Evolutionary conservation across 2,113 vertebrate species (phyloP).

Genomic region (Mirza zaza): DNA sequence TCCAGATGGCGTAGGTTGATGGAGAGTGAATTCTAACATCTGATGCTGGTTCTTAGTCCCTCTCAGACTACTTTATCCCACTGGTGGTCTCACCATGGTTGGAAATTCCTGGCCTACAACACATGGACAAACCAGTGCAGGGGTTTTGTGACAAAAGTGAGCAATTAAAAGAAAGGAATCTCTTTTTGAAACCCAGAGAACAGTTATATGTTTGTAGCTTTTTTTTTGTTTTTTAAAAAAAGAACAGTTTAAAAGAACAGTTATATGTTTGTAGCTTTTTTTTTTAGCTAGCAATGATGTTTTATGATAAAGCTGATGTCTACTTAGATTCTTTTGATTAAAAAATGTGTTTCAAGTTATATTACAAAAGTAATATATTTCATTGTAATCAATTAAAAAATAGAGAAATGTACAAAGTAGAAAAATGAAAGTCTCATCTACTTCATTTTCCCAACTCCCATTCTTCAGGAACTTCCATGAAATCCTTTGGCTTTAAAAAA

Average conservation of each 20-base stretch:
- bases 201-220: not conserved
- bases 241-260: too few relatives aligned
- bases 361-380: conserved; percentile 15
- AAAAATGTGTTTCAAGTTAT: conserved; percentile 51
- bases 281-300: not conserved
- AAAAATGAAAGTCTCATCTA: not conserved
- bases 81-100: not conserved
- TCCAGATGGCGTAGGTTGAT: not conserved
- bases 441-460: not conserved
- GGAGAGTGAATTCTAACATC: conserved; percentile 5
- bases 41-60: not conserved
- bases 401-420: not conserved
- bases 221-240: too few relatives aligned
- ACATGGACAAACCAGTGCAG: not conserved
- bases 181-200: conserved; percentile 9
- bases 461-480: not conserved
- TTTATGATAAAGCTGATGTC: conserved; percentile 6
- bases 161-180: not conserved
- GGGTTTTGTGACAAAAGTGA: conserved; percentile 21
- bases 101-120: not conserved
- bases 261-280: too few relatives aligned
- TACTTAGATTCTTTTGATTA: not conserved
- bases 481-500: not conserved
- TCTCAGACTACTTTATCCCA: not conserved
- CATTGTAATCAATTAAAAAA: not conserved